Base-by-base conservation (phyloP, 2,797 vertebrate genomes). In the Manis pentadactyla region DNA sequence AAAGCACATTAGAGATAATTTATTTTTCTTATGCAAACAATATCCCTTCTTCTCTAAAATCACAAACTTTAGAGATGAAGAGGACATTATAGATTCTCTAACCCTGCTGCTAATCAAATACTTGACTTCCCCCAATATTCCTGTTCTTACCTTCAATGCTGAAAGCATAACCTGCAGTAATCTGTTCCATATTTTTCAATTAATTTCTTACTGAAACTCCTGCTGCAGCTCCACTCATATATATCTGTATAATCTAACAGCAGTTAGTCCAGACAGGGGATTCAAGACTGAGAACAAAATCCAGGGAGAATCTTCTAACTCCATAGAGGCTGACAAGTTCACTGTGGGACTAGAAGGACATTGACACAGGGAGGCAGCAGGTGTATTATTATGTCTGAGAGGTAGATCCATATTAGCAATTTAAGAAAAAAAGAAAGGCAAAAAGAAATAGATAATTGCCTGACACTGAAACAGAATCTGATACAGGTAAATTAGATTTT, bases 1-100 rank as follows among this genome's bases (percentile, higher is more conserved):
- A 84, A 96, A 95, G 21, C 15, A 53, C 49, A 77, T 85, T 37
- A 83, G 39, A 94, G 39, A n/a, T 68, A 12, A 77, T 71, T 91
- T 83, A 69, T 61, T 88, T 89, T 93, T 93, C 81, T 83, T 89
- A 86, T 55, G 14, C 61, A 57, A 82, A 66, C 7, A 51, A 19
- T 71, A n/a, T 23, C 15, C 14, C 27, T 73, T 93, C 61, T 55
- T 23, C 34, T 77, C 25, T 68, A 37, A 87, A 86, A 83, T 91
- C 14, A 83, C 61, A 66, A 59, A 78, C 55, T 78, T 63, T 92
- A 92, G 49, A 86, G 13, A 81, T 71, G 55, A 83, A 86, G 92
- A 77, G 17, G 17, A 19, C 77, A 73, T 31, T 74, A 69, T 3
- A 34, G 14, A 23, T 46, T 74, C 7, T 66, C 13, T 61, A 53